Percentiles rank a stretch among this genome's conserved stretches.
Evolutionary conservation across 2,888 invertebrate genomes (phyloP).

Genomic region (Carterocephalus palaemon): DNA sequence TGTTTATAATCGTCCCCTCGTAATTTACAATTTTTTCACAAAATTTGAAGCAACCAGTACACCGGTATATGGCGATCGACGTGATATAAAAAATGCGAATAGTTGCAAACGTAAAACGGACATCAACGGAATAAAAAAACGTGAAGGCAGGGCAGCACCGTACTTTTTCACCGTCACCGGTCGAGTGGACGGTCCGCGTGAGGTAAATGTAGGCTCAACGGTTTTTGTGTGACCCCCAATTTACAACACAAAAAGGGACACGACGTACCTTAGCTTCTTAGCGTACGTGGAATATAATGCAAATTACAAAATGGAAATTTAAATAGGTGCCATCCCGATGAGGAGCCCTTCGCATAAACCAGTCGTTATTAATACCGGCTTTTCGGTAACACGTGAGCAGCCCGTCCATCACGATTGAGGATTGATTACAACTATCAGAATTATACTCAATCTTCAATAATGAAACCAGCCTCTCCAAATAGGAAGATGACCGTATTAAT

Average conservation of each 20-base stretch:
- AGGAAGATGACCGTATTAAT: no score
- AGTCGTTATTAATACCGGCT: slow-evolving; percentile 65
- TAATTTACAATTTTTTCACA: slow-evolving; percentile 67
- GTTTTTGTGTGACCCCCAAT: slow-evolving; percentile 78
- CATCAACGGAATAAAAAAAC: slow-evolving; percentile 63
- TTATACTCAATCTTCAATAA: neutral
- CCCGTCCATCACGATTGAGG: neutral
- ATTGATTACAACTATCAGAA: neutral
- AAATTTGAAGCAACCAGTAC: slow-evolving; percentile 65
- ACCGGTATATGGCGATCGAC: slow-evolving; percentile 60
- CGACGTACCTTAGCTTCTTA: slow-evolving; percentile 65
- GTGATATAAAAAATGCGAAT: slow-evolving; percentile 57
- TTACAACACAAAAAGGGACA: slow-evolving; percentile 74
- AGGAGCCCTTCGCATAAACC: slow-evolving; percentile 63
- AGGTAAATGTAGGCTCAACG: slow-evolving; percentile 64
- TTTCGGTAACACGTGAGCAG: slow-evolving; percentile 46
- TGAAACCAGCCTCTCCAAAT: no score
- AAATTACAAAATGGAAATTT: slow-evolving; percentile 77
- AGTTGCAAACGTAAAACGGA: slow-evolving; percentile 61
- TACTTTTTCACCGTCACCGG: slow-evolving; percentile 63
- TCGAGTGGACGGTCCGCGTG: slow-evolving; percentile 70
- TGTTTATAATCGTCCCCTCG: slow-evolving; percentile 76
- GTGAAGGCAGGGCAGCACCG: slow-evolving; percentile 45
- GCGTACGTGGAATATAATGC: slow-evolving; percentile 70
- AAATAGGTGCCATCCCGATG: slow-evolving; percentile 69